Evolutionary conservation across 2,888 invertebrate genomes (phyloP).

Genomic region (Oxystoma pomonae): DNA sequence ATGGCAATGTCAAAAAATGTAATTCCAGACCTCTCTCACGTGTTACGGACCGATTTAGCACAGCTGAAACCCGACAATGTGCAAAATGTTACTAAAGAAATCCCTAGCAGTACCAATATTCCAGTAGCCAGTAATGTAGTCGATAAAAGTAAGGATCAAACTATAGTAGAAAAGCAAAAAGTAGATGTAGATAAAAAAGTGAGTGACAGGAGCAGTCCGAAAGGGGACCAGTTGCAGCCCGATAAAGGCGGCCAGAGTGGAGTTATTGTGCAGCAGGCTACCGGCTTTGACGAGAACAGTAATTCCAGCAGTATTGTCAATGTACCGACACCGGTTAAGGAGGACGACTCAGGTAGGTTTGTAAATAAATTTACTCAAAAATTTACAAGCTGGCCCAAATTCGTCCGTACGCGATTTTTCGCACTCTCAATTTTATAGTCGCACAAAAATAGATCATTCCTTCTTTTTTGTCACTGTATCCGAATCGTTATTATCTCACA

Average conservation of each 20-base stretch:
- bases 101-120: background rate
- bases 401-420: too few relatives aligned
- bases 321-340: conserved; percentile 22
- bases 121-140: background rate
- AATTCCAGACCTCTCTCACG: background rate
- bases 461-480: too few relatives aligned
- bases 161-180: background rate
- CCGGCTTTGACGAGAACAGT: conserved; percentile 46
- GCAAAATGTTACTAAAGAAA: background rate
- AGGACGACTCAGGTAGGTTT: conserved; percentile 3
- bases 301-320: conserved; percentile 46
- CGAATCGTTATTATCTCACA: too few relatives aligned
- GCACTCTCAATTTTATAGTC: too few relatives aligned
- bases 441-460: too few relatives aligned
- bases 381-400: too few relatives aligned
- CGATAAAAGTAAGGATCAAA: background rate
- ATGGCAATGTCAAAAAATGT: background rate
- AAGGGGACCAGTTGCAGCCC: conserved; percentile 11
- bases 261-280: conserved; percentile 41
- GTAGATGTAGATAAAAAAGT: background rate
- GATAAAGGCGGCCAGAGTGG: conserved; percentile 17
- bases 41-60: background rate
- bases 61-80: background rate
- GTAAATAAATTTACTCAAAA: too few relatives aligned
- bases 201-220: background rate